Conservation (phyloP, 2,797 vertebrate genomes). For the Antrozous pallidus region DNA sequence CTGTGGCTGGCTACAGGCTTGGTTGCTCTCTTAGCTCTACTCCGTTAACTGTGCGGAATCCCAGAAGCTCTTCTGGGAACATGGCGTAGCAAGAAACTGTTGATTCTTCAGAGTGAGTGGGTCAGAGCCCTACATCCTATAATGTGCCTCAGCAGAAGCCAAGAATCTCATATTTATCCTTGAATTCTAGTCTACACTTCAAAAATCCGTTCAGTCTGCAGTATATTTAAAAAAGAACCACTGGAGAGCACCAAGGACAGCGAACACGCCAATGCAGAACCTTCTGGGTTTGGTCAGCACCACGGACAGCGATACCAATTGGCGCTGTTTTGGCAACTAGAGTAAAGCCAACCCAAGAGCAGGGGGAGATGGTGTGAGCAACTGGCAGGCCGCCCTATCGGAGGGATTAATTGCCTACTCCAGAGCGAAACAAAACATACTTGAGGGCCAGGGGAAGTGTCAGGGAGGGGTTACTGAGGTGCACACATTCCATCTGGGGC, state of each 20-base stretch:
- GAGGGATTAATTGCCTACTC: not conserved
- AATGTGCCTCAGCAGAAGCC: not conserved
- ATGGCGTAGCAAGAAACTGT: not conserved
- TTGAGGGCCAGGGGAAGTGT: not conserved
- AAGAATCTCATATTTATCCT: not conserved
- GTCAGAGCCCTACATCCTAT: not conserved
- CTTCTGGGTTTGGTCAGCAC: not conserved
- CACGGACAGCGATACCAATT: not conserved
- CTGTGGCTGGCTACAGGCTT: not conserved
- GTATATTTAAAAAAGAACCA: not conserved
- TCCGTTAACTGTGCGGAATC: not conserved
- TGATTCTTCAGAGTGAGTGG: not conserved
- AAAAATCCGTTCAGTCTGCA: not conserved
- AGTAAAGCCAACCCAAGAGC: too few species aligned
- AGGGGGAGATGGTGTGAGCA: not conserved
- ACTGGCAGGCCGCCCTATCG: not conserved
- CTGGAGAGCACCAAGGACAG: not conserved
- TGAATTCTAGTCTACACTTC: not conserved
- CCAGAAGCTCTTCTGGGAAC: not conserved
- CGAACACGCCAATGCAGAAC: rapidly evolving
- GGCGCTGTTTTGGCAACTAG: rapidly evolving
- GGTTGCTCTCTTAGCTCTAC: not conserved
- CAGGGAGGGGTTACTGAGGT: not conserved
- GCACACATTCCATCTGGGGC: not conserved
- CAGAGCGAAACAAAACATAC: not conserved